A percentile compares a stretch with the other conserved stretches of the same genome.
Evolutionary conservation across 2,797 vertebrate genomes (phyloP).

Genomic region (Pteropus rufus): DNA sequence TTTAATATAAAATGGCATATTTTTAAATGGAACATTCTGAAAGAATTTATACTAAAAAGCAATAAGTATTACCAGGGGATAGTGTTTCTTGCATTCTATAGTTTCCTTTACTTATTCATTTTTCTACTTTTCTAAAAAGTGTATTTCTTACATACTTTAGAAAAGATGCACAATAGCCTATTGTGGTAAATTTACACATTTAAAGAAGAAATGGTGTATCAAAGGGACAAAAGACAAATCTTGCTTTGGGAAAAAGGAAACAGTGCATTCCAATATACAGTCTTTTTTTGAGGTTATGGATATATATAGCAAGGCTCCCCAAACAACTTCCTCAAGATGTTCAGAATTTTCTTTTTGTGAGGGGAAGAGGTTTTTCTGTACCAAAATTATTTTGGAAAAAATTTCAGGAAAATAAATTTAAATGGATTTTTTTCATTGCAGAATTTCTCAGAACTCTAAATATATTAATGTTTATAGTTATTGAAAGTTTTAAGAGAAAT

Average conservation of each 20-base stretch:
- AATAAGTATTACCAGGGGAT: not conserved
- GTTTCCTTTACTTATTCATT: not conserved
- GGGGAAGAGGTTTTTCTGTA: not conserved
- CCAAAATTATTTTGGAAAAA: not conserved
- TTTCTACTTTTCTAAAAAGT: not conserved
- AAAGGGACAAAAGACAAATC: not conserved
- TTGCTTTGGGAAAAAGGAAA: not conserved
- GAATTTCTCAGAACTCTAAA: not conserved
- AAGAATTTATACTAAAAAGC: not conserved
- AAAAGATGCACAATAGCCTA: not conserved
- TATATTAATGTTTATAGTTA: not conserved
- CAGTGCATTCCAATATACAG: not conserved
- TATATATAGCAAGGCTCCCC: not conserved
- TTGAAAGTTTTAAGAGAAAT: not conserved
- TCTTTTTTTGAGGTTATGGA: not conserved
- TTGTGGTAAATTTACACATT: not conserved
- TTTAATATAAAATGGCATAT: not conserved
- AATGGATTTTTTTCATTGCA: not conserved
- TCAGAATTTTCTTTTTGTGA: not conserved
- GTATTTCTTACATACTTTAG: not conserved
- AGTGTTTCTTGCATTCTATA: not conserved
- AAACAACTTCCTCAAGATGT: not conserved
- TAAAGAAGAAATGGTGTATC: not conserved
- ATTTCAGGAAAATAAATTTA: not conserved
- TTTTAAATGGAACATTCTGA: not conserved